Percentiles rank a stretch among this genome's conserved stretches.
These are phyloP conservation scores for Leptinotarsa rubiginosa DNA, from an alignment of 2,888 invertebrate genomes.

Conservation along the genomic window DNA sequence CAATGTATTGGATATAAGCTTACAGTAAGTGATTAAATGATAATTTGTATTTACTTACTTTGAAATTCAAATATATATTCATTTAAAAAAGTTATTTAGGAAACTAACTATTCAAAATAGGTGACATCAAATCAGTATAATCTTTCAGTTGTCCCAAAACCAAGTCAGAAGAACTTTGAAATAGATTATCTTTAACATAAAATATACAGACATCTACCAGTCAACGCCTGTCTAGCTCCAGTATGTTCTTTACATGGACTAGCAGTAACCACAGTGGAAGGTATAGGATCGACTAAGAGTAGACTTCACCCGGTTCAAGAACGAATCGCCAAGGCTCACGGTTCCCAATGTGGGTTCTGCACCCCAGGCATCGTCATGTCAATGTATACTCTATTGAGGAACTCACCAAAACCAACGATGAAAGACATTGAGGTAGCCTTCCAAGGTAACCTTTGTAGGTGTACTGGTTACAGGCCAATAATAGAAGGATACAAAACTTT, in stretches of 20 bases:
- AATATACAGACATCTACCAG: constrained; percentile 77
- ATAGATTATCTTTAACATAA: constrained; percentile 33
- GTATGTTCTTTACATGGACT: constrained; percentile 88
- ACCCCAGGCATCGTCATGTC: constrained; percentile 95
- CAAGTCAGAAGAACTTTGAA: too few species aligned
- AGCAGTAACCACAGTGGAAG: constrained; percentile 93
- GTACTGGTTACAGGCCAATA: constrained; percentile 95
- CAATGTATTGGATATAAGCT: too few species aligned
- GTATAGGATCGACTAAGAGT: constrained; percentile 85
- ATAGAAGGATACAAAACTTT: constrained; percentile 91
- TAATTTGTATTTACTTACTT: too few species aligned
- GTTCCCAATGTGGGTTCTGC: constrained; percentile 87
- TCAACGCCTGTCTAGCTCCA: constrained; percentile 91
- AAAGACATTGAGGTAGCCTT: constrained; percentile 83
- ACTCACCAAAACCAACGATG: constrained; percentile 77
- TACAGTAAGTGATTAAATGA: too few species aligned
- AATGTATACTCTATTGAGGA: constrained; percentile 89
- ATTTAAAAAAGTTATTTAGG: too few species aligned
- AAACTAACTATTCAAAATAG: too few species aligned
- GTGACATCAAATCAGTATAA: too few species aligned
- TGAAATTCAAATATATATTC: too few species aligned
- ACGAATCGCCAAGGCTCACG: constrained; percentile 88
- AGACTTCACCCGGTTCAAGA: constrained; percentile 89
- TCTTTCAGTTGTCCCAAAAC: neutral
- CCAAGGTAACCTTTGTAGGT: constrained; percentile 89